A percentile compares a stretch with the other conserved stretches of the same genome.
Conservation (phyloP, 2,113 vertebrate genomes). For the Mus musculus region GRCm39 chr14:9375501-9376000, state of each 20-base stretch:
- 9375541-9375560: background rate
- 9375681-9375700: background rate
- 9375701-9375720: background rate
- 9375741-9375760: background rate
- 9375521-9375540: background rate
- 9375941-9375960: slow-evolving; percentile 36
- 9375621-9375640: background rate
- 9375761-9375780: background rate
- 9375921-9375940: slow-evolving; percentile 33
- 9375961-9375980: slow-evolving; percentile 35
- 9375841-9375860: background rate
- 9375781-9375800: background rate
- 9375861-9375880: slow-evolving; percentile 47
- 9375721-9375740: background rate
- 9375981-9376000: slow-evolving; percentile 61
- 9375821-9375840: background rate
- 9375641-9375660: background rate
- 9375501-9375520: background rate
- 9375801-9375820: background rate
- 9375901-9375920: background rate
- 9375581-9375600: background rate
- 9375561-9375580: background rate
- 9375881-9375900: background rate
- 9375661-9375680: background rate
- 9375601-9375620: background rate